Evolutionary conservation across 2,888 invertebrate genomes (phyloP).

Genomic region (Habroteleia sp.): DNA sequence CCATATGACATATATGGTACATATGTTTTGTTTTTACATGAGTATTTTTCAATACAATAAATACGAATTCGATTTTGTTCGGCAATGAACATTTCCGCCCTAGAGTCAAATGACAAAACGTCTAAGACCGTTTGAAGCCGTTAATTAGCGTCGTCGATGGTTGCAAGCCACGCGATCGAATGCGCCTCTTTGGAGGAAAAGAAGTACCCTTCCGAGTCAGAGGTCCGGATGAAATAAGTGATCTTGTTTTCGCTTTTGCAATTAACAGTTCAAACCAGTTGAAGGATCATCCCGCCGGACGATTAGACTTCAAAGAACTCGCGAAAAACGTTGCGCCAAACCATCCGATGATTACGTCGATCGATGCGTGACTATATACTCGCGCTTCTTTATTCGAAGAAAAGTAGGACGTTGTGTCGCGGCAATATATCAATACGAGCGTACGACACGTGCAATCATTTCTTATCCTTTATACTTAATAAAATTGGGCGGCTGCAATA

Average conservation of each 20-base stretch:
- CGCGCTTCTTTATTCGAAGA: slow-evolving; percentile 50
- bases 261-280: slow-evolving; percentile 48
- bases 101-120: no score
- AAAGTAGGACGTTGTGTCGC: slow-evolving; percentile 57
- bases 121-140: no score
- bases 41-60: no score
- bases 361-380: slow-evolving; percentile 55
- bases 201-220: not conserved
- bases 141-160: no score
- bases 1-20: no score
- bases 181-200: slow-evolving; percentile 2
- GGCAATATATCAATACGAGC: slow-evolving; percentile 7
- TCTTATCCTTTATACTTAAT: slow-evolving; percentile 34
- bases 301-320: slow-evolving; percentile 52
- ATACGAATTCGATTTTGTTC: no score
- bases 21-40: no score
- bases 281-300: slow-evolving; percentile 42
- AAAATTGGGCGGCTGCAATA: slow-evolving; percentile 35
- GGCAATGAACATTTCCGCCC: no score
- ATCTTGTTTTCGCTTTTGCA: slow-evolving; percentile 44
- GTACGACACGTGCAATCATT: slow-evolving; percentile 37
- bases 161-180: no score
- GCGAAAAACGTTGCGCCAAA: slow-evolving; percentile 44
- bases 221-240: slow-evolving; percentile 6
- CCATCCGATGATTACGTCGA: slow-evolving; percentile 55